phyloP scores from a whole-genome alignment of 2,113 vertebrate genomes.

The Beaufortia kweichowensis region DNA sequence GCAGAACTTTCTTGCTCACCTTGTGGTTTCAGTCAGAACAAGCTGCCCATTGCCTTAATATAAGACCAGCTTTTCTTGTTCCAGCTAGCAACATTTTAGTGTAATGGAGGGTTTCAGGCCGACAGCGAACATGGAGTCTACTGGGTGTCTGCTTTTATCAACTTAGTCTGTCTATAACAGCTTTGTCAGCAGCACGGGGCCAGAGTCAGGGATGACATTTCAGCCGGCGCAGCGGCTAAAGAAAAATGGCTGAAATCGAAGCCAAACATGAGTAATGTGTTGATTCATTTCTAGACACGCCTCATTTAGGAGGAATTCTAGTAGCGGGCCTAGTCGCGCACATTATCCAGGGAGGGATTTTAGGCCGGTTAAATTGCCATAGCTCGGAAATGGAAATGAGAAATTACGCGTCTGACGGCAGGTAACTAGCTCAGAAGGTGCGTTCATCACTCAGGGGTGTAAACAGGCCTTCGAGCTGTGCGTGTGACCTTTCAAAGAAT shows the following conservation, averaged over 20 bases:
- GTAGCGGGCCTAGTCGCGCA: background rate
- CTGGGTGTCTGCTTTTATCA: conserved; percentile 43
- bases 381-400: conserved; percentile 17
- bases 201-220: conserved; percentile 57
- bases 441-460: conserved; percentile 13
- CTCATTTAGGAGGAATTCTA: conserved; percentile 31
- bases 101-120: conserved; percentile 45
- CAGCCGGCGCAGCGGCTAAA: conserved; percentile 48
- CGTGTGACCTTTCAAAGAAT: conserved; percentile 46
- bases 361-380: background rate
- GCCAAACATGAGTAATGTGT: conserved; percentile 13
- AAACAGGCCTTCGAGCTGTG: conserved; percentile 30
- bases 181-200: conserved; percentile 61
- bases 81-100: conserved; percentile 11
- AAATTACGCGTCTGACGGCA: background rate
- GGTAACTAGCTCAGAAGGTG: conserved; percentile 1
- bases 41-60: conserved; percentile 26
- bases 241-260: conserved; percentile 7
- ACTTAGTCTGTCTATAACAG: conserved; percentile 48
- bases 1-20: conserved; percentile 26
- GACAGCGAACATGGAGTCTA: conserved; percentile 15
- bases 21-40: conserved; percentile 24
- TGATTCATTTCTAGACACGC: conserved; percentile 34
- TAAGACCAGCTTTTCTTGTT: conserved; percentile 12
- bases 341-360: background rate